phyloP scores from a whole-genome alignment of 2,113 vertebrate genomes.

The Eurystomus gularis region DNA sequence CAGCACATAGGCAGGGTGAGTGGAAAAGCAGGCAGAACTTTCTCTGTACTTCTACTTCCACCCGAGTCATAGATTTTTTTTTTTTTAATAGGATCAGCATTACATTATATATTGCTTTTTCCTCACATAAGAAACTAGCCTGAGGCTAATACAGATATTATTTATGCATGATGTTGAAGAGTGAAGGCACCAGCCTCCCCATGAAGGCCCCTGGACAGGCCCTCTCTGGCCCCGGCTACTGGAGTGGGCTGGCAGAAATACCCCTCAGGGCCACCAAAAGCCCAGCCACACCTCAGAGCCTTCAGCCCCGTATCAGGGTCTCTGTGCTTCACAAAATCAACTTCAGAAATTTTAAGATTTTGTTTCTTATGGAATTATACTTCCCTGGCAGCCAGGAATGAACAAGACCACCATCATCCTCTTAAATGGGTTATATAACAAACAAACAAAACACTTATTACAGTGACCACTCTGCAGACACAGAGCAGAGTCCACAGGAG shows the following conservation, averaged over 20 bases:
- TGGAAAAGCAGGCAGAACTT: neutral
- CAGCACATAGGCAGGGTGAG: neutral
- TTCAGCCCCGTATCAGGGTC: no score
- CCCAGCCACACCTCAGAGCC: neutral
- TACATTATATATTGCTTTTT: neutral
- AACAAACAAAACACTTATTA: neutral
- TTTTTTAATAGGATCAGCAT: neutral
- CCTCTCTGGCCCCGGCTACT: accelerated
- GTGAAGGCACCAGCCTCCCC: neutral
- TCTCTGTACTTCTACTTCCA: neutral
- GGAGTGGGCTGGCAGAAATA: neutral
- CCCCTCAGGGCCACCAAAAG: accelerated
- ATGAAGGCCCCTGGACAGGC: neutral
- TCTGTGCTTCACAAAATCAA: neutral
- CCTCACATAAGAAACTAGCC: neutral
- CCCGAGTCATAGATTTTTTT: neutral
- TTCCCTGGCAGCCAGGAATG: neutral
- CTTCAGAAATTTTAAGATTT: neutral
- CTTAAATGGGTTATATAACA: neutral
- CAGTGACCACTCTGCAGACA: neutral
- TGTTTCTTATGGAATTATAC: neutral
- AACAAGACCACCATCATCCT: neutral
- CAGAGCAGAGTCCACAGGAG: neutral
- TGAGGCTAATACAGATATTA: neutral
- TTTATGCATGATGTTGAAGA: neutral